Conservation (phyloP, 2,888 invertebrate genomes). For the Serrognathus titanus region DNA sequence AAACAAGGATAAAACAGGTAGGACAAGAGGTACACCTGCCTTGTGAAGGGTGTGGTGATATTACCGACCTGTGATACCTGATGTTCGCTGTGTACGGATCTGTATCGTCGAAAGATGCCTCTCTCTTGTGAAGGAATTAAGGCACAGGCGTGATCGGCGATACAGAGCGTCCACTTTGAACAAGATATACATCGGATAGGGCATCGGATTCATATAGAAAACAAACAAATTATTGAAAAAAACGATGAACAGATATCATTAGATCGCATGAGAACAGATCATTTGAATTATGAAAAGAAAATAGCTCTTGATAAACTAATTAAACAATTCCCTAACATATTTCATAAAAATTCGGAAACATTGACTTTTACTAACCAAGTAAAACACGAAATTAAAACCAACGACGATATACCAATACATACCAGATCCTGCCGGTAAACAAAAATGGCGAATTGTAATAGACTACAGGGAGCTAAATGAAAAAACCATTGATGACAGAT, state of each 20-base stretch:
- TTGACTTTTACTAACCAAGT: constrained; percentile 8
- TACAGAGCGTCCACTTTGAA: no score
- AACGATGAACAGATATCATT: not conserved
- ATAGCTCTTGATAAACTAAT: constrained; percentile 1
- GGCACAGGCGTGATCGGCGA: no score
- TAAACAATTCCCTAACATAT: constrained; percentile 6
- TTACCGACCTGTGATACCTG: no score
- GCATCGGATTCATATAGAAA: no score
- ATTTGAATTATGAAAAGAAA: constrained; percentile 15
- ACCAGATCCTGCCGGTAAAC: constrained; percentile 12
- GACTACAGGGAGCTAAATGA: constrained; percentile 12
- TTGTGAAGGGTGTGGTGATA: no score
- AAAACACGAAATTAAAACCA: constrained; percentile 11
- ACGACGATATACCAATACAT: constrained; percentile 1
- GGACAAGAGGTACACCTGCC: no score
- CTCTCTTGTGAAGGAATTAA: no score
- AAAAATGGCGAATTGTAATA: constrained; percentile 10
- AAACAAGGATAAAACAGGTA: no score
- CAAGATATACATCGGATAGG: no score
- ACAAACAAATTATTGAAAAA: not conserved
- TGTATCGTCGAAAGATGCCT: no score
- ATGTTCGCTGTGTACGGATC: no score
- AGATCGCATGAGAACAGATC: not conserved
- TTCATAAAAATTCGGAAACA: constrained; percentile 2
- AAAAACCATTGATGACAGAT: constrained; percentile 29